Percentiles rank a stretch among this genome's conserved stretches.
Conservation (phyloP, 2,888 invertebrate species). For the Idaea aversata region DNA sequence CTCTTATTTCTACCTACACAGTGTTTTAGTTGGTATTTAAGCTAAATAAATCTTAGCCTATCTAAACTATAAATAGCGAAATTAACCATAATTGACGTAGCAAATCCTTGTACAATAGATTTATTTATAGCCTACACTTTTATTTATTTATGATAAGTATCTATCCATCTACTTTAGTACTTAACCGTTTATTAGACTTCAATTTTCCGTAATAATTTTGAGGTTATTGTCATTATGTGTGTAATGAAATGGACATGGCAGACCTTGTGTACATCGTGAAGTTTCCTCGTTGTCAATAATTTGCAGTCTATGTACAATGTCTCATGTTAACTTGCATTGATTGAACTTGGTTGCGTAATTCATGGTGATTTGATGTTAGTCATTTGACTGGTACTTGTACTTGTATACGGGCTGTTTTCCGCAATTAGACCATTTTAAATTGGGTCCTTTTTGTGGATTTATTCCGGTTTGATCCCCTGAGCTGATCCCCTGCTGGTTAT, state of each 20-base stretch:
- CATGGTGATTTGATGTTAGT: not conserved
- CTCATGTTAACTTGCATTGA: not conserved
- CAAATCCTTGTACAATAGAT: not conserved
- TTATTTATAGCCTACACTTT: conserved; percentile 10
- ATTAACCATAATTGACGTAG: not conserved
- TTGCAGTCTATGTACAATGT: conserved; percentile 4
- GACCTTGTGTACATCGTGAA: conserved; percentile 27
- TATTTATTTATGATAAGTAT: conserved; percentile 21
- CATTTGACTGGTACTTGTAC: too few species aligned
- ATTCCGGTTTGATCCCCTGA: too few species aligned
- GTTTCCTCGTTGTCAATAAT: conserved; percentile 26
- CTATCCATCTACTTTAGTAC: conserved; percentile 12
- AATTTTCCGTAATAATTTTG: conserved; percentile 48
- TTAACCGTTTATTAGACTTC: conserved; percentile 40
- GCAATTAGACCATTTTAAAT: too few species aligned
- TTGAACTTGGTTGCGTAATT: not conserved
- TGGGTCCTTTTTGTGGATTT: too few species aligned
- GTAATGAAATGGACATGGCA: conserved; percentile 30
- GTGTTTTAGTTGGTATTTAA: not conserved
- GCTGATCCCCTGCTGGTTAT: too few species aligned
- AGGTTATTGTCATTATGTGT: conserved; percentile 51
- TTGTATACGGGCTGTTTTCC: too few species aligned
- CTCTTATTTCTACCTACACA: not conserved
- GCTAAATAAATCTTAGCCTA: not conserved
- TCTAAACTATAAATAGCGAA: not conserved